These are phyloP conservation scores for Lordiphosa stackelbergi DNA, from an alignment of 1,140 invertebrate genomes.

Conservation along the genomic window DNA sequence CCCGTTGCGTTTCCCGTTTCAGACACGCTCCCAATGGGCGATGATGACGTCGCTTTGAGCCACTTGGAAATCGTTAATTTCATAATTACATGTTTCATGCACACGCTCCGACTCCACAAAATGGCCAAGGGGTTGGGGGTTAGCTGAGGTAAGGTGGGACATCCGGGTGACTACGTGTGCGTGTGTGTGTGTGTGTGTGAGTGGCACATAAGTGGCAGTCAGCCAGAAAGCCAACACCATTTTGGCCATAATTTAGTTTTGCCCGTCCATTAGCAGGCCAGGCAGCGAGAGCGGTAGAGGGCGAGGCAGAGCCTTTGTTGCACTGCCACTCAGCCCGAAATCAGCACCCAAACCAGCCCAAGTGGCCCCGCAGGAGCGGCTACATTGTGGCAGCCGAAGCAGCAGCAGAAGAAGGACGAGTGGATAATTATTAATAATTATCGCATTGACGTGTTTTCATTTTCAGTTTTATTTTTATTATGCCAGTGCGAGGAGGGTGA, in stretches of 20 bases:
- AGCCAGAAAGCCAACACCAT: constrained; percentile 74
- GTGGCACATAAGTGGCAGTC: constrained; percentile 72
- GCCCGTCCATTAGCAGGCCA: constrained; percentile 68
- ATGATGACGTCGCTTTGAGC: constrained; percentile 46
- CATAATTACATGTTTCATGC: constrained; percentile 76
- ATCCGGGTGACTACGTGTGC: constrained; percentile 2
- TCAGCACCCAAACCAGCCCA: constrained; percentile 48
- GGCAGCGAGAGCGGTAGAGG: neutral
- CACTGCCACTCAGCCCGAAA: constrained; percentile 60
- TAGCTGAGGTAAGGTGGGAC: constrained; percentile 7
- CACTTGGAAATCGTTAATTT: constrained; percentile 76
- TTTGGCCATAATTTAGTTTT: constrained; percentile 74
- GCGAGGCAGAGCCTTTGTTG: constrained; percentile 49
- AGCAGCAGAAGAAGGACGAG: constrained; percentile 66
- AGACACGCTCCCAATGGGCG: constrained; percentile 33
- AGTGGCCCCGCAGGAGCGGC: constrained; percentile 55
- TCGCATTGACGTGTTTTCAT: constrained; percentile 73
- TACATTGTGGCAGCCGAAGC: constrained; percentile 5
- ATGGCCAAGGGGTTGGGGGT: constrained; percentile 16
- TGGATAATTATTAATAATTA: constrained; percentile 76
- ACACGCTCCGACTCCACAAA: constrained; percentile 51
- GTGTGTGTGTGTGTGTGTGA: constrained; percentile 35
- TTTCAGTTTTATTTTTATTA: constrained; percentile 54
- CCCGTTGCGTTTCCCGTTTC: neutral
- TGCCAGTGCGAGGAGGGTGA: constrained; percentile 15